Evolutionary conservation across 2,888 invertebrate species (phyloP).

Genomic region (Venusia cambrica): DNA sequence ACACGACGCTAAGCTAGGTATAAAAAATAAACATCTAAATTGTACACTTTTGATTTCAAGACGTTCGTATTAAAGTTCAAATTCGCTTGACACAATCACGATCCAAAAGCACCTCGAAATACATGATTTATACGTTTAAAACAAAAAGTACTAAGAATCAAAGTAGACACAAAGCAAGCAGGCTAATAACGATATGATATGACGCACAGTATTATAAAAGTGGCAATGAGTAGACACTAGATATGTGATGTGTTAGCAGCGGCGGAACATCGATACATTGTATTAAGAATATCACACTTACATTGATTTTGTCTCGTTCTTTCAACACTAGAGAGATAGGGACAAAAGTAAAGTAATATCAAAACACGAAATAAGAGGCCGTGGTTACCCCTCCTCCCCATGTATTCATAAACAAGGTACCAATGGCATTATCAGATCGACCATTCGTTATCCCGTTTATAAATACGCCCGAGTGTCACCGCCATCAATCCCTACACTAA

Average conservation of each 20-base stretch:
- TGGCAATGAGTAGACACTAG: constrained; percentile 76
- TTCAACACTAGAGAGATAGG: too few species aligned
- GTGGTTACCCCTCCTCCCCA: too few species aligned
- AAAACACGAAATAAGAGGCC: too few species aligned
- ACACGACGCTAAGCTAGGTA: constrained; percentile 40
- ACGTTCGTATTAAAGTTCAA: constrained; percentile 44
- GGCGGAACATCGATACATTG: constrained; percentile 20
- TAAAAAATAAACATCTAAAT: constrained; percentile 69
- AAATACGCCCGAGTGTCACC: constrained; percentile 33
- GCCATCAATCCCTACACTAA: constrained; percentile 58
- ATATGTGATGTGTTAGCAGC: constrained; percentile 67
- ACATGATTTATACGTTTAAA: constrained; percentile 20
- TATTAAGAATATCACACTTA: constrained; percentile 31
- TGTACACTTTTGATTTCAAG: constrained; percentile 53
- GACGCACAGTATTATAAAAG: constrained; percentile 69
- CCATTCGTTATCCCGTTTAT: too few species aligned
- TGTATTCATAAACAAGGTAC: too few species aligned
- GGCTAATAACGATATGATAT: constrained; percentile 34
- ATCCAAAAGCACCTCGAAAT: constrained; percentile 17
- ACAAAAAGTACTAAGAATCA: constrained; percentile 23
- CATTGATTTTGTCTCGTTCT: too few species aligned
- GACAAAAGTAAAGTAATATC: too few species aligned
- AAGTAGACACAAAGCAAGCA: constrained; percentile 19
- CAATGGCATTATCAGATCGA: too few species aligned
- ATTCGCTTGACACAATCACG: constrained; percentile 21